Percentiles rank a stretch among this genome's conserved stretches.
Evolutionary conservation across 2,797 vertebrate genomes (phyloP).

Genomic region (Pangasius krempfi): DNA sequence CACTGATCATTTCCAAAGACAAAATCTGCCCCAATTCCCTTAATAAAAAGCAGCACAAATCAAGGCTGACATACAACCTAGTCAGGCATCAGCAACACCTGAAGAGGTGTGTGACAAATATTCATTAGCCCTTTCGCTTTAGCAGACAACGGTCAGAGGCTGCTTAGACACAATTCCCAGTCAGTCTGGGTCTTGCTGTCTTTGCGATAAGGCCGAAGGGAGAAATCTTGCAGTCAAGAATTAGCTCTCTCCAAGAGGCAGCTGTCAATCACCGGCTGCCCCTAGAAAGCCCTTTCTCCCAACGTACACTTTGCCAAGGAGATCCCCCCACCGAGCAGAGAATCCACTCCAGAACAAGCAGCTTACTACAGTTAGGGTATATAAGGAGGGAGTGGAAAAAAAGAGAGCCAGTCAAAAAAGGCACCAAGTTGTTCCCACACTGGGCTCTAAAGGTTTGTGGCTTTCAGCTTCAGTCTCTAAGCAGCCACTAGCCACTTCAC

Average conservation of each 20-base stretch:
- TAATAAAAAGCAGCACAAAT: constrained; percentile 10
- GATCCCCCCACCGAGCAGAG: constrained; percentile 42
- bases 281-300: constrained; percentile 25
- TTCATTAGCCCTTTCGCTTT: neutral
- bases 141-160: neutral
- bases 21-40: neutral
- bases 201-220: constrained; percentile 41
- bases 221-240: constrained; percentile 40
- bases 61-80: neutral
- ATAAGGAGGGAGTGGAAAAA: constrained; percentile 25
- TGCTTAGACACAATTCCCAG: constrained; percentile 23
- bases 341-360: constrained; percentile 54
- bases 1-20: neutral
- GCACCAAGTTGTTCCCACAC: constrained; percentile 54
- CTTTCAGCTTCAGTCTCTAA: constrained; percentile 51
- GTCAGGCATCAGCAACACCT: neutral
- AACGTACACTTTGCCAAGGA: constrained; percentile 53
- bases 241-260: constrained; percentile 41
- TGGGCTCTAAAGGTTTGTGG: constrained; percentile 51
- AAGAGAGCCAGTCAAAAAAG: constrained; percentile 35
- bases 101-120: constrained; percentile 10
- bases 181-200: constrained; percentile 29
- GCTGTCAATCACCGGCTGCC: constrained; percentile 49
- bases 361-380: constrained; percentile 31
- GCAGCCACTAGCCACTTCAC: constrained; percentile 45